Evolutionary conservation across 2,797 vertebrate species (phyloP).

Genomic region (Galaxias olidus): DNA sequence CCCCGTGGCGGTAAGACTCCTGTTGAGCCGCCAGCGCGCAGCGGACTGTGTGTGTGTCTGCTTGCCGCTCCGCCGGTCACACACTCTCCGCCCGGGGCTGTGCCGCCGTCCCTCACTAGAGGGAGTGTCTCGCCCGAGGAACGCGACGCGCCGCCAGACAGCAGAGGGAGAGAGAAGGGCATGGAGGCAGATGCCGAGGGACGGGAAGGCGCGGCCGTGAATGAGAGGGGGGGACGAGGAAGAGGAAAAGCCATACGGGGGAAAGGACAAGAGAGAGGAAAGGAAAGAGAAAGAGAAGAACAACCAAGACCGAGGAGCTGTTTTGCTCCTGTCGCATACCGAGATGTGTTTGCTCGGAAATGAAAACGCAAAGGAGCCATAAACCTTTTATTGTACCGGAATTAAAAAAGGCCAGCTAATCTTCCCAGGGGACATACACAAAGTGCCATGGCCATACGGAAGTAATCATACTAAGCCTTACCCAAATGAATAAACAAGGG

Average conservation of each 20-base stretch:
- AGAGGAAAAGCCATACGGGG: slow-evolving; percentile 2
- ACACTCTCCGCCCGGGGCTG: slow-evolving; percentile 53
- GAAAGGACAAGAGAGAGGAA: slow-evolving; percentile 14
- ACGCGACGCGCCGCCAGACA: slow-evolving; percentile 41
- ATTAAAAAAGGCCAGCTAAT: too few species aligned
- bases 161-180: background rate
- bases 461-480: too few species aligned
- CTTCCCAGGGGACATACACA: too few species aligned
- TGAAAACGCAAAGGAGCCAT: too few species aligned
- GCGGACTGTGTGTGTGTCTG: background rate
- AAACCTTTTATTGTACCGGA: too few species aligned
- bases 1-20: background rate
- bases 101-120: slow-evolving; percentile 74
- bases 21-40: background rate
- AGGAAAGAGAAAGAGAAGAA: slow-evolving; percentile 22
- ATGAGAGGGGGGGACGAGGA: background rate
- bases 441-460: too few species aligned
- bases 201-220: background rate
- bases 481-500: too few species aligned
- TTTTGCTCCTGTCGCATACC: slow-evolving; percentile 28
- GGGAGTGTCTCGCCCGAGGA: slow-evolving; percentile 71
- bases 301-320: slow-evolving; percentile 19
- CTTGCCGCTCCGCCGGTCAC: background rate
- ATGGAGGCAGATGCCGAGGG: background rate
- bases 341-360: too few species aligned